Percentiles rank a stretch among this genome's conserved stretches.
These are phyloP conservation scores for Ridgeia piscesae DNA, from an alignment of 1,140 invertebrate species.

Conservation along the genomic window DNA sequence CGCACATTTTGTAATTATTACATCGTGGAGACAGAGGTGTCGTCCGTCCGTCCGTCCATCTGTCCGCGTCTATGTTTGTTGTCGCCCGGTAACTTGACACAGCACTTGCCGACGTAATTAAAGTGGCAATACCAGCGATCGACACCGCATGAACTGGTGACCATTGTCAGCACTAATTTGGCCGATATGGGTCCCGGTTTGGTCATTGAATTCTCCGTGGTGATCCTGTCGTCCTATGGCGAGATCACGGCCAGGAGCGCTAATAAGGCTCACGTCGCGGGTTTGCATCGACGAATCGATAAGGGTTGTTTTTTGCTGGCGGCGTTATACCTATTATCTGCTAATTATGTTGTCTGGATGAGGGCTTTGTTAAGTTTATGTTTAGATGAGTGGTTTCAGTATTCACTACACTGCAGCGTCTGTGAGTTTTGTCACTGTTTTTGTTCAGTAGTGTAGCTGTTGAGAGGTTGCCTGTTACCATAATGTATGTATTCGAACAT, in stretches of 20 bases:
- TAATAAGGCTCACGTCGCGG: not conserved
- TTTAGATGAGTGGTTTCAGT: not conserved
- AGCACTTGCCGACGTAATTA: not conserved
- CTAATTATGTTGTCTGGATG: not conserved
- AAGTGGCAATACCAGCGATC: not conserved
- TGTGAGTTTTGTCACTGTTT: not conserved
- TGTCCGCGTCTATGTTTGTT: not conserved
- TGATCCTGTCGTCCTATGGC: not conserved
- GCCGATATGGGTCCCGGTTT: not conserved
- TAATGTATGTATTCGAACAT: too few relatives aligned
- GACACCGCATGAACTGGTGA: not conserved
- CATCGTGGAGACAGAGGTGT: not conserved
- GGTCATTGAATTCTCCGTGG: not conserved
- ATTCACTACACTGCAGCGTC: not conserved
- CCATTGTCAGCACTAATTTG: not conserved
- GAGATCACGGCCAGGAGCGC: not conserved
- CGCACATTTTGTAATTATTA: not conserved
- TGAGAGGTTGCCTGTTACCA: too few relatives aligned
- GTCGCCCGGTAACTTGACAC: not conserved
- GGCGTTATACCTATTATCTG: too few relatives aligned
- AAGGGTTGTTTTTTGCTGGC: not conserved
- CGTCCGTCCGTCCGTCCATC: not conserved
- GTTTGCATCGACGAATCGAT: not conserved
- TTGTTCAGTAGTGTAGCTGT: too few relatives aligned
- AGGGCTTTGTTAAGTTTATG: not conserved